phyloP scores from a whole-genome alignment of 2,797 vertebrate genomes.

The Lepus townsendii region DNA sequence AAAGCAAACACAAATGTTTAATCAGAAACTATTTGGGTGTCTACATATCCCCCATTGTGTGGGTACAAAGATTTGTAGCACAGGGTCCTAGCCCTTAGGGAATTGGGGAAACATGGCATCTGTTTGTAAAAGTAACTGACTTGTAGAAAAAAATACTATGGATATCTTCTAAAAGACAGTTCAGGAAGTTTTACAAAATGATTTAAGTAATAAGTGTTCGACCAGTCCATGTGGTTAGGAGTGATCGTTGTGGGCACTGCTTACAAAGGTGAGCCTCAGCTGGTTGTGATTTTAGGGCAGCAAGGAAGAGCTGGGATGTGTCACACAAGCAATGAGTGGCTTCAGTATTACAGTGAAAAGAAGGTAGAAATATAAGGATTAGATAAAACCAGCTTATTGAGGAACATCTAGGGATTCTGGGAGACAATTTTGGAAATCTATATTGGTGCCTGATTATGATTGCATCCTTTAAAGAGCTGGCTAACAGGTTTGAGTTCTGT shows the following conservation, averaged over 20 bases:
- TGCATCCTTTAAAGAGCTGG: neutral
- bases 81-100: neutral
- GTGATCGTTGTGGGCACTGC: neutral
- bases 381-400: neutral
- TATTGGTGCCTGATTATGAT: neutral
- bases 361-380: neutral
- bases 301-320: neutral
- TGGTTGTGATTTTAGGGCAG: conserved; percentile 1
- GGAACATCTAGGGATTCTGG: neutral
- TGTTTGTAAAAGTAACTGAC: neutral
- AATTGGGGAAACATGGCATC: neutral
- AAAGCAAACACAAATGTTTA: neutral
- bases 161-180: neutral
- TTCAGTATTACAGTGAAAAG: neutral
- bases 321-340: neutral
- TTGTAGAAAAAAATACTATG: neutral
- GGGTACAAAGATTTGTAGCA: neutral
- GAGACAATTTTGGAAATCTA: neutral
- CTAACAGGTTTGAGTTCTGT: neutral
- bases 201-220: neutral
- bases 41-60: neutral
- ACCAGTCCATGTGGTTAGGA: neutral
- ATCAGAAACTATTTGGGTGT: neutral
- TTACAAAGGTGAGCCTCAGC: neutral
- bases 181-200: neutral